phyloP scores from a whole-genome alignment of 2,113 vertebrate genomes.

The Forbesichthys agassizii region DNA sequence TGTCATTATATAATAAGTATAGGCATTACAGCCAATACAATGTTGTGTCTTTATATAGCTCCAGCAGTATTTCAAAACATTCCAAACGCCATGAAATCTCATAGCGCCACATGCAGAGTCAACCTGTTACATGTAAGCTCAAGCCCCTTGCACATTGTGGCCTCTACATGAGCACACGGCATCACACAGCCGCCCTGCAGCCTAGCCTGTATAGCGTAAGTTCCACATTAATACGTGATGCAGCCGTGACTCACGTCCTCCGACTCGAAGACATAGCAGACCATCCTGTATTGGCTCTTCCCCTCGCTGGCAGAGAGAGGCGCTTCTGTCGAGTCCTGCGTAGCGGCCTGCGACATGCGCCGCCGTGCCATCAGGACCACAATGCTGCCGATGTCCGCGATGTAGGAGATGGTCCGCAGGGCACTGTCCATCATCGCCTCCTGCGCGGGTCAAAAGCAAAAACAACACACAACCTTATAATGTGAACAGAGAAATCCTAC shows the following conservation, averaged over 20 bases:
- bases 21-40: too few species aligned
- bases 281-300: conserved; percentile 95
- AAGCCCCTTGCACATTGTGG: too few species aligned
- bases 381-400: conserved; percentile 94
- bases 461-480: background rate
- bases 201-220: background rate
- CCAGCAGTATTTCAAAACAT: too few species aligned
- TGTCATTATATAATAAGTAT: too few species aligned
- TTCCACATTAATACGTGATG: background rate
- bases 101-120: too few species aligned
- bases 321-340: conserved; percentile 90
- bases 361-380: conserved; percentile 96
- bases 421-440: conserved; percentile 99
- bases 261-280: conserved; percentile 97
- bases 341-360: conserved; percentile 86
- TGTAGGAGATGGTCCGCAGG: conserved; percentile 96
- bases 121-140: too few species aligned
- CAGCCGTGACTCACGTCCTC: conserved; percentile 88
- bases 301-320: conserved; percentile 83
- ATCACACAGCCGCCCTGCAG: too few species aligned
- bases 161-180: too few species aligned
- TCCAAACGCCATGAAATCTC: background rate
- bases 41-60: too few species aligned
- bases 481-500: too few species aligned
- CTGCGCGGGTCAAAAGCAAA: conserved; percentile 58